Conservation (phyloP, 2,888 invertebrate species). For the Cataglyphis livida region DNA sequence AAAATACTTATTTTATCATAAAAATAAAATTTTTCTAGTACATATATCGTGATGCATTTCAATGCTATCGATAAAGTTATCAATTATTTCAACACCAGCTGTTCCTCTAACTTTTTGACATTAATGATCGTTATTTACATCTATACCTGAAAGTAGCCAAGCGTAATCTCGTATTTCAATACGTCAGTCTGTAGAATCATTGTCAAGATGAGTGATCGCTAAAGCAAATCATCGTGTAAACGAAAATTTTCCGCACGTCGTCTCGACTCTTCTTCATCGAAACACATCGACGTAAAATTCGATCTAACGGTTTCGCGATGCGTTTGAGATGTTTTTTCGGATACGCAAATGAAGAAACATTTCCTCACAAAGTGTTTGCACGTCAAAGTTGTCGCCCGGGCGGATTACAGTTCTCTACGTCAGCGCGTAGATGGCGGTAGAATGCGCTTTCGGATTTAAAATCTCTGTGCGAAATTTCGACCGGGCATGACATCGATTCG, state of each 20-base stretch:
- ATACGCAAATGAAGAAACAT: slow-evolving; percentile 58
- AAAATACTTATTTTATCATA: background rate
- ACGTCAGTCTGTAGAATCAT: slow-evolving; percentile 14
- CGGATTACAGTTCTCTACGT: slow-evolving; percentile 74
- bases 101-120: background rate
- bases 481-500: slow-evolving; percentile 2
- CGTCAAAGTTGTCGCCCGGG: slow-evolving; percentile 61
- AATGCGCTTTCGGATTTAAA: slow-evolving; percentile 73
- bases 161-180: slow-evolving; percentile 6
- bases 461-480: slow-evolving; percentile 39
- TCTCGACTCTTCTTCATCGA: background rate
- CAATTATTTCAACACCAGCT: background rate
- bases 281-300: slow-evolving; percentile 19
- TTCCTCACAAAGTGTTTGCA: slow-evolving; percentile 52
- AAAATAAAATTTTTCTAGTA: background rate
- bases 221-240: slow-evolving; percentile 25
- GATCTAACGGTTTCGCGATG: slow-evolving; percentile 51
- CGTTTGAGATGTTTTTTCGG: slow-evolving; percentile 51
- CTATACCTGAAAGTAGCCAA: background rate
- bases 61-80: background rate
- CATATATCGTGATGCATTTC: background rate
- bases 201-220: slow-evolving; percentile 36
- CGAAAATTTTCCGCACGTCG: background rate
- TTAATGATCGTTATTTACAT: slow-evolving; percentile 17
- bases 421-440: slow-evolving; percentile 78